Percentiles rank a stretch among this genome's conserved stretches.
These are phyloP conservation scores for Eulimnadia texana DNA, from an alignment of 1,140 invertebrate genomes.

Conservation along the genomic window DNA sequence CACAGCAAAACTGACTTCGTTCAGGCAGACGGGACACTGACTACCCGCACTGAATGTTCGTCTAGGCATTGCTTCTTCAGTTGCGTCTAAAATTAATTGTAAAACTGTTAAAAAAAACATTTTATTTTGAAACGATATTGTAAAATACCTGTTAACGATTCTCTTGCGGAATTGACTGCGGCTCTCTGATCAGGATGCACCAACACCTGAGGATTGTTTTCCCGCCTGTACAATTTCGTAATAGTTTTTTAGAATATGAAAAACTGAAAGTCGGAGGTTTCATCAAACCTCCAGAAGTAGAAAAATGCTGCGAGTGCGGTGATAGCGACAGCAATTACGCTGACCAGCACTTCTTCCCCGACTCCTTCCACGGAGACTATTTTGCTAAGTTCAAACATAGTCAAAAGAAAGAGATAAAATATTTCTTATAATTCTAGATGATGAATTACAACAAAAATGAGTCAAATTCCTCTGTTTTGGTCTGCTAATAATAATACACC, in stretches of 20 bases:
- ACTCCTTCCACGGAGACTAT: constrained; percentile 7
- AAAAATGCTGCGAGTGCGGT: neutral
- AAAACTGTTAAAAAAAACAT: too few species aligned
- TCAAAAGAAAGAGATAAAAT: neutral
- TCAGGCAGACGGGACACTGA: constrained; percentile 21
- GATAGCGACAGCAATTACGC: neutral
- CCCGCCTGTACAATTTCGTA: neutral
- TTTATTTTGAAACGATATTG: too few species aligned
- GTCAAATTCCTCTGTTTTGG: too few species aligned
- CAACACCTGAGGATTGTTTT: neutral
- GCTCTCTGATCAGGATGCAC: constrained; percentile 14
- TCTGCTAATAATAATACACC: too few species aligned
- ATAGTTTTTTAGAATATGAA: too few species aligned
- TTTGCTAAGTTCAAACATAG: neutral
- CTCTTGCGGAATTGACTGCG: constrained; percentile 9
- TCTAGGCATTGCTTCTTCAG: neutral
- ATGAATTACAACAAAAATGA: too few species aligned
- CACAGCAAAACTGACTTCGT: constrained; percentile 20
- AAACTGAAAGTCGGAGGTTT: too few species aligned
- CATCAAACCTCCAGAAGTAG: constrained; percentile 9
- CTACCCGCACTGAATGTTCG: constrained; percentile 15
- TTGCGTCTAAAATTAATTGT: too few species aligned
- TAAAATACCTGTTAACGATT: constrained; percentile 1
- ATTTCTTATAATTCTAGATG: too few species aligned
- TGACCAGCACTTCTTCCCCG: constrained; percentile 13